phyloP scores from a whole-genome alignment of 2,113 vertebrate genomes.

The Neomonachus schauinslandi region DNA sequence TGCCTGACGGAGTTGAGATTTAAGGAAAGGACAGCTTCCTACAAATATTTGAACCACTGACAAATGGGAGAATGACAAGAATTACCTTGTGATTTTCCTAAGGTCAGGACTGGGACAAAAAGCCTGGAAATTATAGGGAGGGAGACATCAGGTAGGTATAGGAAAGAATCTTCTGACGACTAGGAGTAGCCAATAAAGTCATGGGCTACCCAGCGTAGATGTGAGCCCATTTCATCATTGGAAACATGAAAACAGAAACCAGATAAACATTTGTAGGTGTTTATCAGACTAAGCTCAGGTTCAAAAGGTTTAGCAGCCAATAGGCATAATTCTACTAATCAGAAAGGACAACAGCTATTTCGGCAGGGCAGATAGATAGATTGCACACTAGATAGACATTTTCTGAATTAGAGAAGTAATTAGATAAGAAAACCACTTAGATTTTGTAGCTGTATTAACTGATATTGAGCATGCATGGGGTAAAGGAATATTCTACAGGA shows the following conservation, averaged over 20 bases:
- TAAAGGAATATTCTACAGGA: not conserved
- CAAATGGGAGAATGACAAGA: not conserved
- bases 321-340: not conserved
- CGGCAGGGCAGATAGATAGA: not conserved
- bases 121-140: not conserved
- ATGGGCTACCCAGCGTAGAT: not conserved
- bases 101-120: not conserved
- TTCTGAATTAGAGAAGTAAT: not conserved
- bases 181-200: not conserved
- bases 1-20: not conserved
- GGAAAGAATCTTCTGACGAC: not conserved
- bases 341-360: not conserved
- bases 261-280: not conserved
- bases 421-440: not conserved
- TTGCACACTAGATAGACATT: not conserved
- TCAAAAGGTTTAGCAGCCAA: not conserved
- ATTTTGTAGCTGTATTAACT: not conserved
- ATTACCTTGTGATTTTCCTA: not conserved
- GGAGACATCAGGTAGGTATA: not conserved
- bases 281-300: not conserved
- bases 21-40: not conserved
- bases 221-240: not conserved
- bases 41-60: not conserved
- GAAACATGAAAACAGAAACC: not conserved
- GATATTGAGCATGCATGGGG: not conserved